Conservation (phyloP, 2,113 vertebrate species). For the Crotalus viridis region DNA sequence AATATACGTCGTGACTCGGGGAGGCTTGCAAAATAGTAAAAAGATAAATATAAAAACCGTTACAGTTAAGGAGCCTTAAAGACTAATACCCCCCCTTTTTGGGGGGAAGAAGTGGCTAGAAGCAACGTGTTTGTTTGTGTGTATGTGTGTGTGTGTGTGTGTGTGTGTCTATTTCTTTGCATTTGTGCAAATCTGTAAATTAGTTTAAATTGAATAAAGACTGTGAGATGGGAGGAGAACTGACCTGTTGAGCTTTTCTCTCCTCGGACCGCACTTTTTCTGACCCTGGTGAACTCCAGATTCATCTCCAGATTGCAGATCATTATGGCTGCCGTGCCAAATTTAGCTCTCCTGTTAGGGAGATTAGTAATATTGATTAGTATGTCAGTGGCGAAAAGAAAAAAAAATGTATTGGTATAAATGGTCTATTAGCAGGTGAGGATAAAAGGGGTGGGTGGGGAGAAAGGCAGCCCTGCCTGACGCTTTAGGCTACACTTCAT, state of each 20-base stretch:
- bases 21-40: too few species aligned
- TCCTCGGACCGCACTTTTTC: neutral
- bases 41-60: neutral
- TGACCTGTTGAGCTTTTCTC: neutral
- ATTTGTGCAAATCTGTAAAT: neutral
- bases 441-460: neutral
- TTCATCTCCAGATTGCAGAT: neutral
- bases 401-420: neutral
- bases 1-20: too few species aligned
- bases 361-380: neutral
- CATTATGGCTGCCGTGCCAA: neutral
- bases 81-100: neutral
- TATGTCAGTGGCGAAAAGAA: neutral
- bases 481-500: neutral
- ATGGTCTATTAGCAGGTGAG: neutral
- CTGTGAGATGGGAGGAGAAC: neutral
- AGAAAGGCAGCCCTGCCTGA: neutral
- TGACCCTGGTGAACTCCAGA: neutral
- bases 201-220: neutral
- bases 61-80: neutral
- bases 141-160: too few species aligned
- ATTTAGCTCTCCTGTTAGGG: neutral
- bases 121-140: neutral
- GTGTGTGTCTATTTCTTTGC: neutral
- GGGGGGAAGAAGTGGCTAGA: neutral